A percentile compares a stretch with the other conserved stretches of the same genome.
Evolutionary conservation across 37 sponge, comb jelly and placozoan species (phyloP).

Genomic region (Halisarca cf. caerulea): DNA sequence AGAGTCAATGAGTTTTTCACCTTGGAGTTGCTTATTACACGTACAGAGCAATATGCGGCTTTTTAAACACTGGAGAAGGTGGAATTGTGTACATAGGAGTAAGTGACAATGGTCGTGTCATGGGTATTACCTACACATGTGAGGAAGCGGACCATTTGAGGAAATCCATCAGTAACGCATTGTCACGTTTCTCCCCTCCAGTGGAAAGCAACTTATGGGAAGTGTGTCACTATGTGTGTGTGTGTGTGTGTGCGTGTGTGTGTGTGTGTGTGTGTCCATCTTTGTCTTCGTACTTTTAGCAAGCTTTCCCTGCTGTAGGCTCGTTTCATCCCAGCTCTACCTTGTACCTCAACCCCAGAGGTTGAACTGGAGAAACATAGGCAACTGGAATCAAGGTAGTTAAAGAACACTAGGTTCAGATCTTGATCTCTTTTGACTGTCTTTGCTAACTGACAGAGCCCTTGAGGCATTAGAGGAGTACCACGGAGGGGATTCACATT

Average conservation of each 20-base stretch:
- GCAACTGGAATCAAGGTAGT: not conserved
- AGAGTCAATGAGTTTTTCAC: too few relatives aligned
- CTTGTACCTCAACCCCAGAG: not conserved
- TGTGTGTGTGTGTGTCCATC: not conserved
- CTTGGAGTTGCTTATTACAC: too few relatives aligned
- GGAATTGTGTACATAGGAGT: slow-evolving; percentile 67
- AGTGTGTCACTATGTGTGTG: not conserved
- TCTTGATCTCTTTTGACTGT: not conserved
- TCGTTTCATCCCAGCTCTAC: not conserved
- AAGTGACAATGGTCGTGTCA: slow-evolving; percentile 51
- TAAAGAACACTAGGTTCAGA: not conserved
- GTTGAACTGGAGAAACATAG: not conserved
- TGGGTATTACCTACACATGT: slow-evolving; percentile 33
- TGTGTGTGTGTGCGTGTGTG: too few relatives aligned
- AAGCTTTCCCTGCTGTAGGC: too few relatives aligned
- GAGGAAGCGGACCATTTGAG: slow-evolving; percentile 59
- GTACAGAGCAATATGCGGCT: slow-evolving; percentile 67
- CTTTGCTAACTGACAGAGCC: not conserved
- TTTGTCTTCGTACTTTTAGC: not conserved
- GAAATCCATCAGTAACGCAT: slow-evolving; percentile 33
- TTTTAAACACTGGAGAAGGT: slow-evolving; percentile 75
- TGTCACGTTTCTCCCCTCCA: slow-evolving; percentile 55
- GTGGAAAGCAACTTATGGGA: slow-evolving; percentile 43
- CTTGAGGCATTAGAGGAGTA: not conserved
- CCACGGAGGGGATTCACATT: not conserved